Evolutionary conservation across 2,797 vertebrate species (phyloP).

Genomic region (Enteromius unitaeniatus): DNA sequence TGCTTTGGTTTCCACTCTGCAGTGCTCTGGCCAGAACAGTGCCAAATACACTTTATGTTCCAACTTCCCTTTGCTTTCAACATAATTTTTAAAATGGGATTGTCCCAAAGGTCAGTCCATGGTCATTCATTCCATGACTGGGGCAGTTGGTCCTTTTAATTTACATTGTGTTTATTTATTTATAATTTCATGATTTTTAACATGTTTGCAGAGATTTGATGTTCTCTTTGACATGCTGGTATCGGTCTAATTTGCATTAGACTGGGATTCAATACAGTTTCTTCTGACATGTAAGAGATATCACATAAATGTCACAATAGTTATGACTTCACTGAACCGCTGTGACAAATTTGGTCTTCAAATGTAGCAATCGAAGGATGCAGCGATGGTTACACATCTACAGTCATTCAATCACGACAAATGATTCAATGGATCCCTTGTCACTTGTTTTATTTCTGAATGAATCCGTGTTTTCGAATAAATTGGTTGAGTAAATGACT

Average conservation of each 20-base stretch:
- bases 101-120: not conserved
- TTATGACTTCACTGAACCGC: not conserved
- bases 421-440: not conserved
- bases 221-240: not conserved
- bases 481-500: not conserved
- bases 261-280: not conserved
- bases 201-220: not conserved
- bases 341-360: not conserved
- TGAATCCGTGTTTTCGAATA: not conserved
- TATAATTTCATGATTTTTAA: not conserved
- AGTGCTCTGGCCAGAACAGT: not conserved
- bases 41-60: conserved; percentile 6
- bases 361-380: not conserved
- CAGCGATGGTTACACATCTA: not conserved
- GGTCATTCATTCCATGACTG: not conserved
- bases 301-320: not conserved
- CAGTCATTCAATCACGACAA: not conserved
- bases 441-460: not conserved
- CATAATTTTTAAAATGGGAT: conserved; percentile 2
- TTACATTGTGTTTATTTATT: not conserved
- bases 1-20: conserved; percentile 19
- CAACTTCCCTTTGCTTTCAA: not conserved
- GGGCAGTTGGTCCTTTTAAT: not conserved
- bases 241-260: not conserved
- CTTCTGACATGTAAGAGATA: not conserved